Evolutionary conservation across 2,888 invertebrate species (phyloP), one percentile per base, ranked within the genome.

Genomic region (Chorisops tibialis): DNA sequence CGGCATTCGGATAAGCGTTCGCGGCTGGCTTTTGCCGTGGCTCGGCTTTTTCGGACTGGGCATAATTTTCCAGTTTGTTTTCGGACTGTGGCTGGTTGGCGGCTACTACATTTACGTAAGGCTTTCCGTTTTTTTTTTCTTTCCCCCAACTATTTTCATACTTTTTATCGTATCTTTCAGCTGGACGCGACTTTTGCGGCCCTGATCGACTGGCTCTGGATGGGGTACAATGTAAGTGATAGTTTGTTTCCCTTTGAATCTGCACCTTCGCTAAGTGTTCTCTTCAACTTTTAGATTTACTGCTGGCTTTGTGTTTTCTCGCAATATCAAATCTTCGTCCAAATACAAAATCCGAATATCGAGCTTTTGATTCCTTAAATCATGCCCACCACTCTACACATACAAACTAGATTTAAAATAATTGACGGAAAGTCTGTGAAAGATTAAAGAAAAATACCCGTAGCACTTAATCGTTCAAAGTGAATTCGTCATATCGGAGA

Each of bases 41-140:
- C 74, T 93, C 45, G 73, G 81, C 11, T 78, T 83, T 1, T 85
- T 91, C 80, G 86, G 85, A 0, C 69, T 88, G 9, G 83, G 86
- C 12, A 87, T 91, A 50, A 64, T 85, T 1, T 92, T 92, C 74
- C 91, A 93, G 75, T 77, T 91, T 5, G 73, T 86, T 2, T 93
- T 91, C 75, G 91, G 93, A 4, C 77, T 93, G 24, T 93, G 93
- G 92, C 81, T 93, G 2, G 80, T 93, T 38, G 91, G 89, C 65
- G 92, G 93, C 65, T 94, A 94, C 73, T 94, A 94, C 71, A 93
- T 93, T 71, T 93, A 93, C 79, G 93, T 93, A 77, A 7, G 30
- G 30, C 30, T 30, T 30, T 37, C 21, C 51, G 11, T 37, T 37
- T 37, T 37, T 37, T 37, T 37, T 37, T 37, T 37, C 9, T 37